Evolutionary conservation across 2,888 invertebrate genomes (phyloP).

Genomic region (Ophonus ardosiacus): DNA sequence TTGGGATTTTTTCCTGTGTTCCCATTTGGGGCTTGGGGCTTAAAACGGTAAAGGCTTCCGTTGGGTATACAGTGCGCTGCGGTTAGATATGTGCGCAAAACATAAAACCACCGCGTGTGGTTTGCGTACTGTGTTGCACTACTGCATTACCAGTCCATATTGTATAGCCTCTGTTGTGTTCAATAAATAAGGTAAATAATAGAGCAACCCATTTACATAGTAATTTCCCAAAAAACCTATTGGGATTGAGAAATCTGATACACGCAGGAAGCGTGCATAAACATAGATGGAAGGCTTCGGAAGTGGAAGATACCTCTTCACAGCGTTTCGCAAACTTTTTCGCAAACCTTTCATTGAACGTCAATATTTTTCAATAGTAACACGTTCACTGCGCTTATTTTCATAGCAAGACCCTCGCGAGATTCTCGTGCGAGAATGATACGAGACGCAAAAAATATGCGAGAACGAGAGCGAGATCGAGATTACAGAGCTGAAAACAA

Average conservation of each 20-base stretch:
- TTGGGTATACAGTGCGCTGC: conserved; percentile 16
- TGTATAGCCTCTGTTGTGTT: neutral
- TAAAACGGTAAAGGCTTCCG: conserved; percentile 20
- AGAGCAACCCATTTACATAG: conserved; percentile 60
- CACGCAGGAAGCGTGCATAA: conserved; percentile 55
- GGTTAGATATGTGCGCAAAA: conserved; percentile 39
- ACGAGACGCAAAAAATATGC: too few relatives aligned
- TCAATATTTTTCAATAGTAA: neutral
- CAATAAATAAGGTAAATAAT: conserved; percentile 60
- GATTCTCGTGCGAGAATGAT: too few relatives aligned
- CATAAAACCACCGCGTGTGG: conserved; percentile 16
- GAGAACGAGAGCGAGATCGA: too few relatives aligned
- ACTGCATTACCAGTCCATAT: conserved; percentile 46
- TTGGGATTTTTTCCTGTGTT: neutral
- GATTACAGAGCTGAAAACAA: too few relatives aligned
- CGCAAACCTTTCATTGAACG: neutral
- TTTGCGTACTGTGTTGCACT: neutral
- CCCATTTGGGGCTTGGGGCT: neutral
- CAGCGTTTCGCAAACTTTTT: neutral
- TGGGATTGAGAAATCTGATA: conserved; percentile 62
- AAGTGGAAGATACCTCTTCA: conserved; percentile 7
- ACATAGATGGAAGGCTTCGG: conserved; percentile 30
- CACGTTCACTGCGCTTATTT: too few relatives aligned
- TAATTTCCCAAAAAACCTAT: conserved; percentile 60
- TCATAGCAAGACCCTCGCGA: too few relatives aligned